Evolutionary conservation across 2,888 invertebrate species (phyloP).

Genomic region (Julus scanicus): DNA sequence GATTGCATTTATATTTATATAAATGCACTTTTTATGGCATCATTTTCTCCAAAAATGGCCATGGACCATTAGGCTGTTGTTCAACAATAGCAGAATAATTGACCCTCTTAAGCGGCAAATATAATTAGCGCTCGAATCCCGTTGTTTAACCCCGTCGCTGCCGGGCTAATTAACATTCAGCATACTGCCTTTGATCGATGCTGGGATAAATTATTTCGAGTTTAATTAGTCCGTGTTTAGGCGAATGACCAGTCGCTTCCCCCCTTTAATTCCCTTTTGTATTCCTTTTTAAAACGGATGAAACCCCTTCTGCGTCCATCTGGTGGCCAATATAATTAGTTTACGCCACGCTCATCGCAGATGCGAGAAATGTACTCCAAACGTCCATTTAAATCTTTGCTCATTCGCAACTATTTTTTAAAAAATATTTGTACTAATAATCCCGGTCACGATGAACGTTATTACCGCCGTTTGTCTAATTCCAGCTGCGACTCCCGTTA

Average conservation of each 20-base stretch:
- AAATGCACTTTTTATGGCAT: too few species aligned
- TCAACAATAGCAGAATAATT: background rate
- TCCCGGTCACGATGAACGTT: background rate
- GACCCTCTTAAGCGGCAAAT: constrained; percentile 21
- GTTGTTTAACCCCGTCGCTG: background rate
- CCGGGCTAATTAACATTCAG: constrained; percentile 13
- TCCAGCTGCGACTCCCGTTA: background rate
- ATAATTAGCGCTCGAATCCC: constrained; percentile 11
- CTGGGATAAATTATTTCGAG: background rate
- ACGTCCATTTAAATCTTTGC: constrained; percentile 30
- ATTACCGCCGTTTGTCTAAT: background rate
- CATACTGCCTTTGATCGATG: constrained; percentile 27
- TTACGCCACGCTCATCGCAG: constrained; percentile 34
- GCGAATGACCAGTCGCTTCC: background rate
- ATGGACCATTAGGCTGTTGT: background rate
- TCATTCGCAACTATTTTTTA: background rate
- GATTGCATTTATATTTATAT: too few species aligned
- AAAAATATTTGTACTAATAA: background rate
- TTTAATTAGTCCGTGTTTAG: constrained; percentile 29
- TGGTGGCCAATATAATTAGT: constrained; percentile 21
- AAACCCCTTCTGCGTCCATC: constrained; percentile 34
- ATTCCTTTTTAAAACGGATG: background rate
- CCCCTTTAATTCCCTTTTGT: constrained; percentile 41
- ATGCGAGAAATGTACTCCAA: background rate
- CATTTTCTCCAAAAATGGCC: background rate